phyloP scores from a whole-genome alignment of 2,797 vertebrate genomes.

The Pogonophryne albipinna region DNA sequence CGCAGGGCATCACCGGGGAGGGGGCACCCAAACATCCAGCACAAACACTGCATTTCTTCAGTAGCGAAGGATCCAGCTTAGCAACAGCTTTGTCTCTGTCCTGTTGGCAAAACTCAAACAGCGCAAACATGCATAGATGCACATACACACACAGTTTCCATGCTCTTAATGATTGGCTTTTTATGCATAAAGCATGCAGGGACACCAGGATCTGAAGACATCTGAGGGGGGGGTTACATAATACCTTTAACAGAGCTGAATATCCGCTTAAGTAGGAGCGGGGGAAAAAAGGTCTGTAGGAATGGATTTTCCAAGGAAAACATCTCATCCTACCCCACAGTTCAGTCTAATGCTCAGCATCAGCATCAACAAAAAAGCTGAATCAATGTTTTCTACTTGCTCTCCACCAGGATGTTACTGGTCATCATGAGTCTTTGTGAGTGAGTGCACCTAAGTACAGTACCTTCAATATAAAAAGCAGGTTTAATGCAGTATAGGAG shows the following conservation, averaged over 20 bases:
- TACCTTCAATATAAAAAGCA: not conserved
- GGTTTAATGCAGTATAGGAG: not conserved
- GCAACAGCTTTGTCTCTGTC: constrained; percentile 93
- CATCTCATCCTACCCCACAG: not conserved
- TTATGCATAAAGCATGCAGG: constrained; percentile 86
- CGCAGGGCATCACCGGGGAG: constrained; percentile 70
- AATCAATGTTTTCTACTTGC: not conserved
- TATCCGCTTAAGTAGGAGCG: constrained; percentile 44
- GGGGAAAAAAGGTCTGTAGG: constrained; percentile 35
- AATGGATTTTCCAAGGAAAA: constrained; percentile 12
- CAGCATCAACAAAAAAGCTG: not conserved
- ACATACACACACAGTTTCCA: constrained; percentile 40
- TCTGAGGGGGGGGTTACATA: constrained; percentile 82
- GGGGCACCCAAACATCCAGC: constrained; percentile 78
- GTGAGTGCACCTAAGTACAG: not conserved
- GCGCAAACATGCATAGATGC: constrained; percentile 41
- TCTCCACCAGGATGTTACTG: not conserved
- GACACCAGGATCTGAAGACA: constrained; percentile 82
- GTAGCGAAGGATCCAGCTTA: constrained; percentile 89
- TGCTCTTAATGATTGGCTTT: constrained; percentile 84
- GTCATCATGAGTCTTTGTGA: not conserved
- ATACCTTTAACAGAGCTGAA: constrained; percentile 52
- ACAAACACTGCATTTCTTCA: constrained; percentile 90
- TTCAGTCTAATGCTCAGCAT: not conserved
- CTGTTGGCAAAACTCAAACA: constrained; percentile 65